Evolutionary conservation across 2,797 vertebrate species (phyloP).

Genomic region (Myotis pilosus): DNA sequence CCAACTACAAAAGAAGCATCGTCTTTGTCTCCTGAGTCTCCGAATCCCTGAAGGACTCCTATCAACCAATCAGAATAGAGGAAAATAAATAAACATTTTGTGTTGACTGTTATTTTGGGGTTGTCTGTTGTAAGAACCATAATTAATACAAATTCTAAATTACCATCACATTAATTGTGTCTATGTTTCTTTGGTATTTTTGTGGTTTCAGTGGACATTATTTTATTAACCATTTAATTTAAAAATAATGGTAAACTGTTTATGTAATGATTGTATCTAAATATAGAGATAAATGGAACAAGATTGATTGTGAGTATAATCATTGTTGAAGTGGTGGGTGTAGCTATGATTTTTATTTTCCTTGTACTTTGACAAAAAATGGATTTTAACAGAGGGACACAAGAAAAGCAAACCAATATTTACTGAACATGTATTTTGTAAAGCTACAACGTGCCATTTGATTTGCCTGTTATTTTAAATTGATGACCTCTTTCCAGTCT

Average conservation of each 20-base stretch:
- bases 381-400: background rate
- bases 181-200: background rate
- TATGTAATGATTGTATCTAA: background rate
- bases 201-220: background rate
- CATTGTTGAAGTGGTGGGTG: background rate
- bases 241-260: background rate
- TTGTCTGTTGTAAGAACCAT: background rate
- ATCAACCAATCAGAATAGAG: background rate
- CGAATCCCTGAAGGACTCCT: background rate
- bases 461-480: background rate
- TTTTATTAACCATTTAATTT: background rate
- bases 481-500: background rate
- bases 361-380: background rate
- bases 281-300: background rate
- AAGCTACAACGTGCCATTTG: background rate
- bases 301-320: background rate
- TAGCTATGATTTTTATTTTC: background rate
- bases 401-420: background rate
- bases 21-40: background rate
- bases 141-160: background rate
- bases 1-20: background rate
- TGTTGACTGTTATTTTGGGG: background rate
- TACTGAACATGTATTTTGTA: background rate
- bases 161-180: background rate
- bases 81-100: background rate